These are phyloP conservation scores for Trachelipus rathkii DNA, from an alignment of 1,140 invertebrate species.

Conservation along the genomic window DNA sequence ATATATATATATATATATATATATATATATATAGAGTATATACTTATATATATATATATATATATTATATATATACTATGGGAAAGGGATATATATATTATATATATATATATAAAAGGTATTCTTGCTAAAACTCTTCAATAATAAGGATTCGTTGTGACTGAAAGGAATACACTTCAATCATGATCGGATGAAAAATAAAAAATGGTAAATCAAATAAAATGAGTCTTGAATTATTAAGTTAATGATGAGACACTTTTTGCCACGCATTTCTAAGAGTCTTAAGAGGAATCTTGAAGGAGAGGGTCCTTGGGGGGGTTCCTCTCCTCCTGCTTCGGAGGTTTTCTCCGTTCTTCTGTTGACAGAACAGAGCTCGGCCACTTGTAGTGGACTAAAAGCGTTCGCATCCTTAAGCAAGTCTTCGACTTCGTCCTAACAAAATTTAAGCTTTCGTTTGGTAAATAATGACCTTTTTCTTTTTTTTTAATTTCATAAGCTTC, in stretches of 20 bases:
- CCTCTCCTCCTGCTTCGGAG: not conserved
- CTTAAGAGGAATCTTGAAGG: not conserved
- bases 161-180: too few relatives aligned
- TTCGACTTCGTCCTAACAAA: not conserved
- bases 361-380: not conserved
- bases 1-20: slow-evolving; percentile 10
- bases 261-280: not conserved
- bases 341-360: not conserved
- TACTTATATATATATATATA: too few relatives aligned
- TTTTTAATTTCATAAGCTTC: slow-evolving; percentile 6
- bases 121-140: too few relatives aligned
- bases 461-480: not conserved
- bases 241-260: slow-evolving; percentile 5
- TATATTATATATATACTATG: too few relatives aligned
- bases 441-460: too few relatives aligned
- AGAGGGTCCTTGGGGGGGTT: not conserved
- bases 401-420: not conserved
- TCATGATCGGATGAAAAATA: not conserved
- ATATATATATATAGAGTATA: slow-evolving; percentile 9
- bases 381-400: not conserved
- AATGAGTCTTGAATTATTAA: slow-evolving; percentile 3
- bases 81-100: too few relatives aligned
- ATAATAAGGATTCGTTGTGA: too few relatives aligned
- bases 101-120: too few relatives aligned
- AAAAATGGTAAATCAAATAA: not conserved